These are phyloP conservation scores for Argyresthia goedartella DNA, from an alignment of 2,888 invertebrate genomes.

Conservation along the genomic window DNA sequence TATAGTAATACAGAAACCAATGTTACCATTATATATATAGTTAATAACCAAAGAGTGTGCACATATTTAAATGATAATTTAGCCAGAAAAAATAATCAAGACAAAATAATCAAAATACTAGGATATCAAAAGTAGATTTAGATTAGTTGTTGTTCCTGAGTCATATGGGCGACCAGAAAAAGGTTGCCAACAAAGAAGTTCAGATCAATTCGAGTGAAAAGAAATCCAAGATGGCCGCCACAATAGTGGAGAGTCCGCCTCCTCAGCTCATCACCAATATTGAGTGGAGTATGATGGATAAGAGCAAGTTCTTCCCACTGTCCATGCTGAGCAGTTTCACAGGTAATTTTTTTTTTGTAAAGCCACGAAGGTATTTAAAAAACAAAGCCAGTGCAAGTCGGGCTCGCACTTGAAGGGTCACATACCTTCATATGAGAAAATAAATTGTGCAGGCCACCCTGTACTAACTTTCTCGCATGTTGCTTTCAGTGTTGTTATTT, in stretches of 20 bases:
- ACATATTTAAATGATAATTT: not conserved
- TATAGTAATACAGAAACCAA: slow-evolving; percentile 12
- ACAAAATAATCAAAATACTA: slow-evolving; percentile 5
- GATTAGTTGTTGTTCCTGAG: slow-evolving; percentile 34
- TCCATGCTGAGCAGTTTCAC: slow-evolving; percentile 91
- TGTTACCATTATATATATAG: slow-evolving; percentile 23
- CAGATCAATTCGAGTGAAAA: slow-evolving; percentile 11
- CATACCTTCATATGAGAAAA: too few species aligned
- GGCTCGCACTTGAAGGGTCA: too few species aligned
- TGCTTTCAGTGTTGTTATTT: too few species aligned
- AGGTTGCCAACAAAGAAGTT: slow-evolving; percentile 17
- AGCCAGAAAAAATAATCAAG: slow-evolving; percentile 9
- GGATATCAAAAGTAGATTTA: not conserved
- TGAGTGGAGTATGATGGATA: slow-evolving; percentile 99
- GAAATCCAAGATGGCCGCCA: slow-evolving; percentile 36
- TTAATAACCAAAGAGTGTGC: slow-evolving; percentile 11
- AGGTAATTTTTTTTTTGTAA: slow-evolving; percentile 49
- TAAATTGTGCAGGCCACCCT: too few species aligned
- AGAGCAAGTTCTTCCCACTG: slow-evolving; percentile 91
- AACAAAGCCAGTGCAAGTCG: too few species aligned
- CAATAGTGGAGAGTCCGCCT: slow-evolving; percentile 69
- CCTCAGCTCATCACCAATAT: slow-evolving; percentile 83
- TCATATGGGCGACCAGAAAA: slow-evolving; percentile 19
- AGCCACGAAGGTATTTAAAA: too few species aligned
- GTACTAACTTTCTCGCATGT: too few species aligned